Percentiles rank a stretch among this genome's conserved stretches.
phyloP scores from a whole-genome alignment of 2,888 invertebrate species.

The Scaptomyza tumidula region DNA sequence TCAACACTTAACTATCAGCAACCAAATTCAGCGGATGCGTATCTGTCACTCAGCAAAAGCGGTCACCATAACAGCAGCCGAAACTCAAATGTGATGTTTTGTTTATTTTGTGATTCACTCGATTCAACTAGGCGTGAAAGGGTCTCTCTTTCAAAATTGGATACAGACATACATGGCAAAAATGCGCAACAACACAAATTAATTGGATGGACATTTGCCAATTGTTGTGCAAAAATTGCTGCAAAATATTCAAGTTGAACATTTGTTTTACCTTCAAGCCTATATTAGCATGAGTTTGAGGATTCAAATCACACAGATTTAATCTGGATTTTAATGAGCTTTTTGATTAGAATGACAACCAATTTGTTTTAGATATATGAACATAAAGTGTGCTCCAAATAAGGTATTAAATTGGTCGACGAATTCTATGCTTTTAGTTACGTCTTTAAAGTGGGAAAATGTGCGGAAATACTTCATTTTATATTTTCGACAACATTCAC shows the following conservation, averaged over 20 bases:
- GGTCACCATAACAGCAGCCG: slow-evolving; percentile 42
- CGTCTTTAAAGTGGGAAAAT: too few relatives aligned
- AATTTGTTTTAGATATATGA: slow-evolving; percentile 14
- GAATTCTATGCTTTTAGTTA: neutral
- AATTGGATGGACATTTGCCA: slow-evolving; percentile 39
- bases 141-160: slow-evolving; percentile 57
- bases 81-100: slow-evolving; percentile 30
- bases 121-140: slow-evolving; percentile 53
- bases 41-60: slow-evolving; percentile 57
- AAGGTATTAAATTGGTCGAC: neutral
- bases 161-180: slow-evolving; percentile 21
- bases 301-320: slow-evolving; percentile 35
- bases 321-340: slow-evolving; percentile 65
- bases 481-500: neutral
- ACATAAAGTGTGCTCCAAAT: slow-evolving; percentile 1
- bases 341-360: slow-evolving; percentile 3
- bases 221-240: slow-evolving; percentile 50
- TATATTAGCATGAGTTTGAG: slow-evolving; percentile 7
- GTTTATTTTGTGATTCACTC: slow-evolving; percentile 51
- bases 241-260: slow-evolving; percentile 27
- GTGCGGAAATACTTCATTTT: neutral
- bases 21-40: slow-evolving; percentile 58
- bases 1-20: slow-evolving; percentile 4
- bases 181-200: slow-evolving; percentile 24
- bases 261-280: slow-evolving; percentile 10